A percentile compares a stretch with the other conserved stretches of the same genome.
Conservation (phyloP, 2,888 invertebrate genomes). For the Trissolcus brochymenae region DNA sequence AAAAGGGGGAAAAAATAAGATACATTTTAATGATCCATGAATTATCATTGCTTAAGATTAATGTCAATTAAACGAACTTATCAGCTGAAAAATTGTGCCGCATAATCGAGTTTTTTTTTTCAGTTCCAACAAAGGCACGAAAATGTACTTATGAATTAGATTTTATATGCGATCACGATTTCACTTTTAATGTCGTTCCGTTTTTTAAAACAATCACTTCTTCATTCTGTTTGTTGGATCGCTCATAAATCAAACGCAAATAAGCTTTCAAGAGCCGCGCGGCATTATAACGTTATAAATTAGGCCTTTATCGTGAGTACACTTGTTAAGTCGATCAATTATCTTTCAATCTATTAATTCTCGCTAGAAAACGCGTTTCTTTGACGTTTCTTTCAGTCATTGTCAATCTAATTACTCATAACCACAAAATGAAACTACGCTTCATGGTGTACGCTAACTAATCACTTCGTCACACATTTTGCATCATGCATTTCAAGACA, state of each 20-base stretch:
- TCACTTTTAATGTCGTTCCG: neutral
- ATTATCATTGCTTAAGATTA: too few relatives aligned
- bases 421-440: slow-evolving; percentile 31
- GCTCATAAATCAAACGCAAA: slow-evolving; percentile 34
- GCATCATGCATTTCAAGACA: slow-evolving; percentile 26
- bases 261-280: slow-evolving; percentile 22
- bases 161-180: slow-evolving; percentile 1
- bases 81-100: too few relatives aligned
- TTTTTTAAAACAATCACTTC: slow-evolving; percentile 17
- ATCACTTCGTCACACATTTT: slow-evolving; percentile 44
- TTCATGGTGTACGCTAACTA: slow-evolving; percentile 20
- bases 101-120: too few relatives aligned
- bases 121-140: too few relatives aligned
- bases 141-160: too few relatives aligned
- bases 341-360: slow-evolving; percentile 39
- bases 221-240: slow-evolving; percentile 5
- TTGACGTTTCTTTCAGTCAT: slow-evolving; percentile 27
- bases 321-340: slow-evolving; percentile 46
- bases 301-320: slow-evolving; percentile 31
- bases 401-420: slow-evolving; percentile 50
- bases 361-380: slow-evolving; percentile 34
- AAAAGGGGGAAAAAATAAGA: too few relatives aligned
- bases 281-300: slow-evolving; percentile 20
- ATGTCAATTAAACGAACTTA: too few relatives aligned
- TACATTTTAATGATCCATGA: too few relatives aligned